Conservation (phyloP, 2,888 invertebrate genomes). For the Sialis fuliginosa region DNA sequence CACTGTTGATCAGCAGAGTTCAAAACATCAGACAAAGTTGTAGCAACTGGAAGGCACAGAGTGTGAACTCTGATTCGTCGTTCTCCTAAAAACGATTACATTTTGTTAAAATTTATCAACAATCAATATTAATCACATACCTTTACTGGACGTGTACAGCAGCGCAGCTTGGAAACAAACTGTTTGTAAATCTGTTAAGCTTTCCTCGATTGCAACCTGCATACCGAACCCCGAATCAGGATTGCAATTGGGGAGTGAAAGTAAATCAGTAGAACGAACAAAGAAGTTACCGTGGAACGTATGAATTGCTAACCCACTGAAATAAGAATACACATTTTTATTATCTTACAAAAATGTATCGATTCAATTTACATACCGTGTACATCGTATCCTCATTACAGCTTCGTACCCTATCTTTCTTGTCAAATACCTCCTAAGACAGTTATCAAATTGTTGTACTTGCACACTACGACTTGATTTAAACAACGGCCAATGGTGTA, state of each 20-base stretch:
- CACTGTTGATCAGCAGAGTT: constrained; percentile 86
- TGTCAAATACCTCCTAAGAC: constrained; percentile 75
- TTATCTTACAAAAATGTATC: constrained; percentile 1
- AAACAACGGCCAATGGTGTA: constrained; percentile 85
- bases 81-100: constrained; percentile 44
- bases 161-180: constrained; percentile 97
- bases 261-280: constrained; percentile 89
- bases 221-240: constrained; percentile 97
- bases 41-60: constrained; percentile 78
- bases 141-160: constrained; percentile 88
- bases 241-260: constrained; percentile 92
- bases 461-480: constrained; percentile 49
- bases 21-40: constrained; percentile 69
- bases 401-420: constrained; percentile 98
- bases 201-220: constrained; percentile 93
- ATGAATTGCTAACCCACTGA: constrained; percentile 77
- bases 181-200: constrained; percentile 63
- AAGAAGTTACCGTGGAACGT: constrained; percentile 99
- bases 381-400: constrained; percentile 92
- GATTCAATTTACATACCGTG: constrained; percentile 35
- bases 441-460: constrained; percentile 55
- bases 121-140: constrained; percentile 18
- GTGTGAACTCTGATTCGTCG: constrained; percentile 96
- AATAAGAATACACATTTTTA: constrained; percentile 5
- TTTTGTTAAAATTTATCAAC: background rate